phyloP scores from a whole-genome alignment of 2,113 vertebrate genomes.

The Ameiurus melas region DNA sequence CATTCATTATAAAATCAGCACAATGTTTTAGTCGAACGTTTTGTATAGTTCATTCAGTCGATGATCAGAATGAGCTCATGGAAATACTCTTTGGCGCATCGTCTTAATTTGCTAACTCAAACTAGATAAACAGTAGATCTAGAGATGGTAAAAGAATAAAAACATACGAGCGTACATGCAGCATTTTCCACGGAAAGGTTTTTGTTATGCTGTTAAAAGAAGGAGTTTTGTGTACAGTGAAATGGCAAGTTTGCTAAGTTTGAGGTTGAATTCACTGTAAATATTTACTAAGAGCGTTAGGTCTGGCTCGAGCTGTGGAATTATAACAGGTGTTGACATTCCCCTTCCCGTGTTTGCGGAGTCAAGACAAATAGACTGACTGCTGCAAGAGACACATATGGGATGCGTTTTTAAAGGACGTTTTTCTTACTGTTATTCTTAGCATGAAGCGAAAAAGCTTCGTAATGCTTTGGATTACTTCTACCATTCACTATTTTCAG shows the following conservation, averaged over 20 bases:
- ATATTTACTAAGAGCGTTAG: constrained; percentile 34
- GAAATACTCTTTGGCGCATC: not conserved
- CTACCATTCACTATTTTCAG: not conserved
- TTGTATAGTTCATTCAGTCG: not conserved
- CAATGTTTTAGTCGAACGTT: not conserved
- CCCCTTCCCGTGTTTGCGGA: constrained; percentile 1
- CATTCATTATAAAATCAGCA: not conserved
- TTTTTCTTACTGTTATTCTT: not conserved
- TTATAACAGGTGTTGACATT: constrained; percentile 27
- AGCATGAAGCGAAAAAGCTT: not conserved
- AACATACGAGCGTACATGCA: too few relatives aligned
- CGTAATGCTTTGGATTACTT: not conserved
- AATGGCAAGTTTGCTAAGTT: not conserved
- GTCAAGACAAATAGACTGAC: not conserved
- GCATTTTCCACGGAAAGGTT: not conserved
- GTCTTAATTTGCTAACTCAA: not conserved
- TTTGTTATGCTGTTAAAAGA: not conserved
- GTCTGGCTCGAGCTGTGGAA: constrained; percentile 20
- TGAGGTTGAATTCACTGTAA: constrained; percentile 27
- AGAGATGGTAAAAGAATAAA: not conserved
- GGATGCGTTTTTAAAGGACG: not conserved
- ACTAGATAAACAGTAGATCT: not conserved
- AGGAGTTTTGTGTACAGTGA: constrained; percentile 18
- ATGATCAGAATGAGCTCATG: not conserved
- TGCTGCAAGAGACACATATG: not conserved